Evolutionary conservation across 2,888 invertebrate genomes (phyloP), one percentile per base, ranked within the genome.

Genomic region (Hylaea fasciaria): DNA sequence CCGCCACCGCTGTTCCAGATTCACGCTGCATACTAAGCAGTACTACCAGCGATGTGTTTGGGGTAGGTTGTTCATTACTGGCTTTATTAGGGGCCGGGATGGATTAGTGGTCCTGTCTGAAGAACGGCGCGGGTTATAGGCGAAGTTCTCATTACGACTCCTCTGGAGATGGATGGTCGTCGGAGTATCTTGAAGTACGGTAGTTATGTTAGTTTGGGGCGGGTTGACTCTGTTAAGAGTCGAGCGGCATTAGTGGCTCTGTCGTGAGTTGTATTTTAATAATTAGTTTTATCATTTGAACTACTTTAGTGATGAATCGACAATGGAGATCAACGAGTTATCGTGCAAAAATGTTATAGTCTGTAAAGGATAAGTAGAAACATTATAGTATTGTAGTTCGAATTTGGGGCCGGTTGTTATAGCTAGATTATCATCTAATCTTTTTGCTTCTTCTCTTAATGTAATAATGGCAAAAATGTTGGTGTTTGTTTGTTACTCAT

Each of bases 1-100:
- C n/a, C n/a, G n/a, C n/a, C n/a, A n/a, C 63, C 56, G 57, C 41
- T 48, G 58, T 54, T 52, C 64, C 50, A 52, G 47, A 56, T 52
- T 49, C 68, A 56, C 40, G 45, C 54, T 22, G 57, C 47, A 65
- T 67, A 56, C 50, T 55, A 62, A 62, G 53, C 51, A 56, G 13
- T 22, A 22, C n/a, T n/a, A 22, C 11, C 14, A 11, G 14, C 35
- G 7, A 43, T n/a, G 28, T 29, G 58, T 53, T 53, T 48, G 53
- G 52, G 58, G 53, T 44, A 50, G 54, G 59, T 60, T 54, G 45
- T 60, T 50, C 41, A 45, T 59, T 32, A 29, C 43, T 14, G 29
- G 37, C 59, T 54, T 54, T 54, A 60, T 49, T 54, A 53, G 45
- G n/a, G 4, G 11, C 14, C 13, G n/a, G 40, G 47, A 55, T 41